phyloP scores from a whole-genome alignment of 92 coral and sea anemone genomes.

The Parazoanthus darwini region DNA sequence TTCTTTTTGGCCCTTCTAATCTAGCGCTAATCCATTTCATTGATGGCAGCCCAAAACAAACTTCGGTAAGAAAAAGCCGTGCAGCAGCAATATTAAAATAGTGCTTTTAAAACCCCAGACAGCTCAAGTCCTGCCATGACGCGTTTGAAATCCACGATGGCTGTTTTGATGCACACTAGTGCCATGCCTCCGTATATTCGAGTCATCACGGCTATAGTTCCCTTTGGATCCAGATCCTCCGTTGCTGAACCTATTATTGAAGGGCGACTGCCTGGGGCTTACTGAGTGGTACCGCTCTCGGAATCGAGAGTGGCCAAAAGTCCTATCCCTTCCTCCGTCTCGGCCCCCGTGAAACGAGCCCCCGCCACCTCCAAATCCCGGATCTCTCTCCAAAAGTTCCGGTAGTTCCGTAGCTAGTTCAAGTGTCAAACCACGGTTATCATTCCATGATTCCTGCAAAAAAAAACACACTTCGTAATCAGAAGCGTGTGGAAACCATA shows the following conservation, averaged over 20 bases:
- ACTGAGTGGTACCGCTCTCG: constrained; percentile 39
- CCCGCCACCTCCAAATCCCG: constrained; percentile 48
- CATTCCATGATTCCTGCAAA: constrained; percentile 73
- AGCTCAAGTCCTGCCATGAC: constrained; percentile 1
- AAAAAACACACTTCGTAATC: neutral
- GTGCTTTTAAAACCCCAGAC: neutral
- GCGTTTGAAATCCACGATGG: constrained; percentile 30
- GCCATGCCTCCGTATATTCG: constrained; percentile 30
- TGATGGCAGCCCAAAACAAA: no score
- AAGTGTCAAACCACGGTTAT: constrained; percentile 65
- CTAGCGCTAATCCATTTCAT: no score
- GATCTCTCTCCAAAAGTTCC: constrained; percentile 62
- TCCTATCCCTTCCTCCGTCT: constrained; percentile 44
- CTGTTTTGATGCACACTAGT: constrained; percentile 29
- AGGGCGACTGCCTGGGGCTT: constrained; percentile 53
- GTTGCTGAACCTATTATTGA: constrained; percentile 33
- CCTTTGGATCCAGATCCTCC: constrained; percentile 40
- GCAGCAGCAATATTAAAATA: no score
- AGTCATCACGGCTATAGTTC: constrained; percentile 30
- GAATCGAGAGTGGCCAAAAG: constrained; percentile 46
- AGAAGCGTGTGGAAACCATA: no score
- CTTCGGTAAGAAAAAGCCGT: no score
- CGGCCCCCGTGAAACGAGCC: constrained; percentile 50
- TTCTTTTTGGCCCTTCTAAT: no score
- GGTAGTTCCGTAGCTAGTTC: constrained; percentile 78